Conservation (phyloP, 2,888 invertebrate genomes). For the Cacoxenus indagator region DNA sequence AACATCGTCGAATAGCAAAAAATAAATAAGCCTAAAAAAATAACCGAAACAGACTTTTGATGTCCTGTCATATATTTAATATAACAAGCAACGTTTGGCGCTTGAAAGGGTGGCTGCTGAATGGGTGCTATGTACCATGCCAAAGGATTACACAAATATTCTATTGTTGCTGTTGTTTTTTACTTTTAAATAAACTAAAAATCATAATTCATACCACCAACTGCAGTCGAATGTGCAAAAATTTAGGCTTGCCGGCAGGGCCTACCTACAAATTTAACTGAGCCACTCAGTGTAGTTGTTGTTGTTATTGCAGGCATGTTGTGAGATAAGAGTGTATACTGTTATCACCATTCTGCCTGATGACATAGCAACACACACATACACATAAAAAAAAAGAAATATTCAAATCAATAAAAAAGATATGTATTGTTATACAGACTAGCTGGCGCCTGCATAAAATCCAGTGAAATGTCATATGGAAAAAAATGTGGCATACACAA, state of each 20-base stretch:
- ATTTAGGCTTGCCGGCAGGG: no score
- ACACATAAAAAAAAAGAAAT: neutral
- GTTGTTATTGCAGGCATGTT: neutral
- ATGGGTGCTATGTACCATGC: no score
- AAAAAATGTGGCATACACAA: conserved; percentile 37
- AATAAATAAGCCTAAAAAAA: neutral
- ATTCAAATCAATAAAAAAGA: conserved; percentile 16
- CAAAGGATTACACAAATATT: neutral
- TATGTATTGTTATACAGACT: no score
- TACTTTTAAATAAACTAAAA: conserved; percentile 14
- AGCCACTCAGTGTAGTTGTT: no score
- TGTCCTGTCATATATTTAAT: neutral
- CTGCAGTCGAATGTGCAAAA: neutral
- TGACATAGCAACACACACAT: neutral
- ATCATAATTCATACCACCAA: conserved; percentile 5
- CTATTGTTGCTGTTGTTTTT: neutral
- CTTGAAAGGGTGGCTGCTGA: neutral
- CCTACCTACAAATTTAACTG: no score
- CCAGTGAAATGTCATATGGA: conserved; percentile 1
- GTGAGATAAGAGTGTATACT: neutral
- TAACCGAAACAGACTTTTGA: neutral
- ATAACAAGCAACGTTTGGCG: neutral
- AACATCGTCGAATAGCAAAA: neutral
- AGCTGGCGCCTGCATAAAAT: neutral
- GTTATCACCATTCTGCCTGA: neutral